Evolutionary conservation across 1,140 invertebrate genomes (phyloP), one percentile per base, ranked within the genome.

Genomic region (Drosophila ananassae): DNA sequence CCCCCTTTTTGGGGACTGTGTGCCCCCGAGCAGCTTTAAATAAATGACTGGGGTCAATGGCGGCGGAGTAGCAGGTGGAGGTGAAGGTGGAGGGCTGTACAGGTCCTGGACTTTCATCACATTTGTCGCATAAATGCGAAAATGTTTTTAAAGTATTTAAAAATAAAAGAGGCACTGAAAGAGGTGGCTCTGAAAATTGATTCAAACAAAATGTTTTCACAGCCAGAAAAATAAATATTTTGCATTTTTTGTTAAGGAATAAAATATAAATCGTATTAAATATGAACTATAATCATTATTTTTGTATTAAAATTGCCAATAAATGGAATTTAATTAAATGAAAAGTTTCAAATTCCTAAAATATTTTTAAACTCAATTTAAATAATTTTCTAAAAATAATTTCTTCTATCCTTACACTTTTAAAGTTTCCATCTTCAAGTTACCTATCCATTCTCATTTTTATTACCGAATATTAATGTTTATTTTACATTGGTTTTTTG

Each of bases 101-200:
- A 13, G 79, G 61, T 57, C 24, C 50, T 22, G 34, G 17, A 56
- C 55, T 48, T 68, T 79, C 78, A 54, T 67, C 64, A 82, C 79
- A 72, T 84, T 68, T 73, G 56, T 67, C 58, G 61, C 81, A 63
- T 55, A 71, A 80, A 71, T 80, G 81, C 59, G 75, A 30, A 79
- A 82, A 77, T 72, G 41, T 66, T 69, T 75, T 78, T 63, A 59
- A 78, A 77, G 57, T 83, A 79, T 58, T 75, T 68, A 6, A 28
- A 1, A 0, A 59, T 13, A 28, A 39, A 22, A 2, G 8, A 21
- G 6, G 2, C 2, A 9, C 13, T 13, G 12, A 5, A 3, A 17
- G 5, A 17, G 17, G 17, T 17, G 17, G 17, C 17, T 17, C 17
- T 7, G 21, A 47, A 24, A 47, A 47, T 47, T 44, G 13, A 37